Base-by-base conservation (phyloP, 1,140 invertebrate species). In the Stenopsyche tienmushanensis region DNA sequence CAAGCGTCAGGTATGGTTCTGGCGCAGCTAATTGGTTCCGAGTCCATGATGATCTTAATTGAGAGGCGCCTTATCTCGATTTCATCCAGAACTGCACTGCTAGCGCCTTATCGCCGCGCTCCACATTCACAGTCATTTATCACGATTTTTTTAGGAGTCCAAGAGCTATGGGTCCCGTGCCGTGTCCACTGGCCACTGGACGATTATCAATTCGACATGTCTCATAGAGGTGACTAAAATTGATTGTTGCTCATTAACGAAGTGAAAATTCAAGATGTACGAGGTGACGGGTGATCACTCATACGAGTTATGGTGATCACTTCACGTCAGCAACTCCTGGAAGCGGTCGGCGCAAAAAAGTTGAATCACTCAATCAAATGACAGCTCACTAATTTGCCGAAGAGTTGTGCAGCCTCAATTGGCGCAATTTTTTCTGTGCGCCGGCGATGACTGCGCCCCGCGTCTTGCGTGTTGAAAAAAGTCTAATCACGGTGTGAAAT, bases 181-280 rank as follows among this genome's bases (percentile, higher is more conserved):
- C 5, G 29, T 34, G 29, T 34, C 13, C 29, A 13, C 29, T 34
- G 5, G 34, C 26, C 13, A 13, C 23, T 23, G n/a, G 57, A 17
- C 57, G 53, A 60, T 60, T 60, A 60, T 60, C 57, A 39, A 60
- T 60, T 60, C 57, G 26, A 58, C 55, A 34, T 45, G 52, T 44
- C 49, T 42, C 29, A 64, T 64, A 64, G 47, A 53, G 25, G 53
- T 26, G 50, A 64, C 62, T 25, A 63, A 64, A 68, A 68, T 68
- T 64, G 66, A 68, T 68, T 54, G 47, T 58, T 42, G 66, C 57
- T 68, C 66, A 68, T 68, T 68, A 68, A 58, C 62, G 58, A n/a
- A 23, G 50, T 44, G 42, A 64, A 65, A 62, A 64, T 52, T 59
- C 49, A 34, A 50, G 55, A 59, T 68, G 66, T 68, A 39, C 55